A percentile compares a stretch with the other conserved stretches of the same genome.
phyloP scores from a whole-genome alignment of 2,888 invertebrate genomes.

The Agapetus fuscipes region DNA sequence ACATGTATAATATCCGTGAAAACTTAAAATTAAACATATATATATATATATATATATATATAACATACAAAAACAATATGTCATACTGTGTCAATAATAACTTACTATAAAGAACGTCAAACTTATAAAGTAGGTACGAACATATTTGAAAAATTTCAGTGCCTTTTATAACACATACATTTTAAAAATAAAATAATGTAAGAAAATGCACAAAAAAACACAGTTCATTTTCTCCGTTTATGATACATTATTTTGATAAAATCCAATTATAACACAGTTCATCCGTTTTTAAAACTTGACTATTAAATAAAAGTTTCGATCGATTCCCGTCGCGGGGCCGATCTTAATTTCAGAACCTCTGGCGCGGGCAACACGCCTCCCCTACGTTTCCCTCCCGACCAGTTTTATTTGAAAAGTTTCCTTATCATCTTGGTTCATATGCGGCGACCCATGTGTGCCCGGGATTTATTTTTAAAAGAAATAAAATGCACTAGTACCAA shows the following conservation, averaged over 20 bases:
- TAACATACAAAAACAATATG: too few relatives aligned
- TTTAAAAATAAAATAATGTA: too few relatives aligned
- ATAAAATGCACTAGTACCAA: slow-evolving; percentile 16
- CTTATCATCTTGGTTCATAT: slow-evolving; percentile 8
- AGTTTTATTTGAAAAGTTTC: slow-evolving; percentile 16
- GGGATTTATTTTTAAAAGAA: slow-evolving; percentile 14
- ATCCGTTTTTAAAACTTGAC: background rate
- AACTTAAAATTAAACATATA: too few relatives aligned
- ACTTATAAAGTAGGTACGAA: too few relatives aligned
- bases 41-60: too few relatives aligned
- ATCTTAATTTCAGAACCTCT: background rate
- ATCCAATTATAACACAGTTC: background rate
- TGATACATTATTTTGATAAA: background rate
- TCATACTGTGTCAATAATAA: too few relatives aligned
- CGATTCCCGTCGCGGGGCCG: background rate
- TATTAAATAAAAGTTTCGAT: background rate
- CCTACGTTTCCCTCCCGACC: slow-evolving; percentile 6
- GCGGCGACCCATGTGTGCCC: slow-evolving; percentile 5
- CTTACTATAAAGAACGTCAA: too few relatives aligned
- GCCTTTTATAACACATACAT: too few relatives aligned
- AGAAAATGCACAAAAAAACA: too few relatives aligned
- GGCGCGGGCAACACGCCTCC: background rate
- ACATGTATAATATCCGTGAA: too few relatives aligned
- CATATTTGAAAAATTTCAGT: too few relatives aligned
- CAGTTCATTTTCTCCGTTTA: background rate